Evolutionary conservation across 2,113 vertebrate species (phyloP).

Genomic region (Pelvicachromis taeniatus): DNA sequence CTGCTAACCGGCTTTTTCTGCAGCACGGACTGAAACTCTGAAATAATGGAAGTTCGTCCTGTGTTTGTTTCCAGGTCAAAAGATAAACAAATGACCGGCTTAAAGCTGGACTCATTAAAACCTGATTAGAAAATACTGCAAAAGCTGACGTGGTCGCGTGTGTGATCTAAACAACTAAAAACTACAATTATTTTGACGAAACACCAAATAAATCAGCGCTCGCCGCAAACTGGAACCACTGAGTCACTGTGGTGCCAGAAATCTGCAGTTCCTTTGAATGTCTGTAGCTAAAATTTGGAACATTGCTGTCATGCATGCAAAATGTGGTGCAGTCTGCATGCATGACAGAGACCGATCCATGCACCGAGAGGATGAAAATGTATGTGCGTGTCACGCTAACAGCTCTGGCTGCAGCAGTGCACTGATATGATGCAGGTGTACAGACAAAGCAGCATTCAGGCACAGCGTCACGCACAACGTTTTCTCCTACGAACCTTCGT

Average conservation of each 20-base stretch:
- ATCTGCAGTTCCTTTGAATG: neutral
- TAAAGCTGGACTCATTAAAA: neutral
- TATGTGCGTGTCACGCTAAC: neutral
- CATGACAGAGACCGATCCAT: neutral
- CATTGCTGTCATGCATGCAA: too few relatives aligned
- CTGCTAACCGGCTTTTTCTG: neutral
- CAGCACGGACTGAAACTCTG: neutral
- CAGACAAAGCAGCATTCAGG: neutral
- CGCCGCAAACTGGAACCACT: neutral
- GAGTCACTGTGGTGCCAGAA: neutral
- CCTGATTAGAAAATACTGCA: neutral
- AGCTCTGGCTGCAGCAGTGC: neutral
- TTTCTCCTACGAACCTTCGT: neutral
- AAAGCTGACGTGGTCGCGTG: neutral
- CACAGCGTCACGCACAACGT: neutral
- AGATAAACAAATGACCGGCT: neutral
- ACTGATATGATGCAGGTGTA: neutral
- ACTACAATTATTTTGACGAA: neutral
- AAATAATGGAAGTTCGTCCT: neutral
- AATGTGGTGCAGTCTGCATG: neutral
- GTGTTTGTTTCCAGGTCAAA: neutral
- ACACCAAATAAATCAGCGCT: neutral
- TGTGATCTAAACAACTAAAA: neutral
- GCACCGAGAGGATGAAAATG: neutral
- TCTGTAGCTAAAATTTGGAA: too few relatives aligned